A percentile compares a stretch with the other conserved stretches of the same genome.
Conservation (phyloP, 2,113 vertebrate species). For the Epinephelus moara region DNA sequence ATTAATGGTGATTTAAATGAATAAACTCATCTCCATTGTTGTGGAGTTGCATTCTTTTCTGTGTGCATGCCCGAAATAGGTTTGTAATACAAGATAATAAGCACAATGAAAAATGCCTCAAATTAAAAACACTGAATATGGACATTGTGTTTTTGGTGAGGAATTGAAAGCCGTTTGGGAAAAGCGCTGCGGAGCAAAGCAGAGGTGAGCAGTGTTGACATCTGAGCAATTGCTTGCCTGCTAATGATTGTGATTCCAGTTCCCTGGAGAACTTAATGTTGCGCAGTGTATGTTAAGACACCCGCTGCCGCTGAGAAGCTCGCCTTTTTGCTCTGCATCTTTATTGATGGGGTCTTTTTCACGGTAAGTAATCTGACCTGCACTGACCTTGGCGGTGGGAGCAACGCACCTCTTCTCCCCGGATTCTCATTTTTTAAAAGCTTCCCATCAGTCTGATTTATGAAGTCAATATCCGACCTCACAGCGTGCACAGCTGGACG, state of each 20-base stretch:
- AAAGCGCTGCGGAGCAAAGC: background rate
- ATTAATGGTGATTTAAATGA: conserved; percentile 79
- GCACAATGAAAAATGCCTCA: conserved; percentile 51
- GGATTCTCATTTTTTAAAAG: background rate
- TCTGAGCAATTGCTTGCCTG: conserved; percentile 45
- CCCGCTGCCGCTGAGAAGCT: background rate
- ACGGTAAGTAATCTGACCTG: conserved; percentile 7
- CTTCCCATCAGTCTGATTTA: conserved; percentile 46
- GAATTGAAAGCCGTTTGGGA: conserved; percentile 37
- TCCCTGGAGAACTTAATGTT: conserved; percentile 44
- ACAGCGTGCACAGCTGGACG: conserved; percentile 34
- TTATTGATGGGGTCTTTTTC: conserved; percentile 44
- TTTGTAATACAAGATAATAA: conserved; percentile 64
- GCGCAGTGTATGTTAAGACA: background rate
- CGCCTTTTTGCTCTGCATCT: background rate
- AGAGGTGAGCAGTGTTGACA: conserved; percentile 43
- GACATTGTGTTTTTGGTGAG: conserved; percentile 15
- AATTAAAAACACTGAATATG: conserved; percentile 54
- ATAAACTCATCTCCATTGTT: conserved; percentile 58
- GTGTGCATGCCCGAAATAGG: conserved; percentile 6
- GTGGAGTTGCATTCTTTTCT: conserved; percentile 19
- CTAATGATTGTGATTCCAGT: conserved; percentile 42
- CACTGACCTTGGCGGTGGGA: conserved; percentile 20
- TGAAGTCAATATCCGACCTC: conserved; percentile 33
- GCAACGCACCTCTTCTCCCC: background rate